A percentile compares a stretch with the other conserved stretches of the same genome.
Conservation (phyloP, 2,113 vertebrate species). For the Myiagra hebetior region DNA sequence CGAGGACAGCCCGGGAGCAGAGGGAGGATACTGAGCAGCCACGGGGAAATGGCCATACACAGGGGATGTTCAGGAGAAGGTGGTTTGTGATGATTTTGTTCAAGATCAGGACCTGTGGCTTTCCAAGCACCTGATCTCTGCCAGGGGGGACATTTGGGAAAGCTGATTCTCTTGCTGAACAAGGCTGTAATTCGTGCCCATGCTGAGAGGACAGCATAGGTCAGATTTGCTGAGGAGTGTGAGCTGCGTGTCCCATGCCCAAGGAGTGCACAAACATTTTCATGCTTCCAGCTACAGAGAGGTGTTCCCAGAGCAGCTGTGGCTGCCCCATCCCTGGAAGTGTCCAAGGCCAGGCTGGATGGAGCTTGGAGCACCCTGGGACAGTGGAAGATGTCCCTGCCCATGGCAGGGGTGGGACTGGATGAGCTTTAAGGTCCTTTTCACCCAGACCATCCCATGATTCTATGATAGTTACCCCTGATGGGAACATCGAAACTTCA, state of each 20-base stretch:
- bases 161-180: background rate
- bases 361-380: background rate
- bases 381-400: background rate
- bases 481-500: background rate
- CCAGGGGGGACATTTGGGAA: background rate
- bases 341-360: background rate
- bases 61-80: background rate
- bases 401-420: background rate
- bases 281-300: background rate
- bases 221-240: fast-evolving
- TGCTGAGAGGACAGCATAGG: background rate
- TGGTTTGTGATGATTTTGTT: background rate
- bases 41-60: fast-evolving
- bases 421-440: background rate
- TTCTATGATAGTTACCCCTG: fast-evolving
- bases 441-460: background rate
- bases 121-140: background rate
- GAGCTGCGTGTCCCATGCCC: fast-evolving
- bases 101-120: background rate
- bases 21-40: background rate
- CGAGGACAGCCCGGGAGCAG: background rate
- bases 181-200: background rate
- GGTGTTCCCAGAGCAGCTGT: background rate
- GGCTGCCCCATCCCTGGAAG: background rate
- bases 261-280: background rate